Evolutionary conservation across 2,113 vertebrate species (phyloP), one percentile per base, ranked within the genome.

Genomic region (Oceanites oceanicus): DNA sequence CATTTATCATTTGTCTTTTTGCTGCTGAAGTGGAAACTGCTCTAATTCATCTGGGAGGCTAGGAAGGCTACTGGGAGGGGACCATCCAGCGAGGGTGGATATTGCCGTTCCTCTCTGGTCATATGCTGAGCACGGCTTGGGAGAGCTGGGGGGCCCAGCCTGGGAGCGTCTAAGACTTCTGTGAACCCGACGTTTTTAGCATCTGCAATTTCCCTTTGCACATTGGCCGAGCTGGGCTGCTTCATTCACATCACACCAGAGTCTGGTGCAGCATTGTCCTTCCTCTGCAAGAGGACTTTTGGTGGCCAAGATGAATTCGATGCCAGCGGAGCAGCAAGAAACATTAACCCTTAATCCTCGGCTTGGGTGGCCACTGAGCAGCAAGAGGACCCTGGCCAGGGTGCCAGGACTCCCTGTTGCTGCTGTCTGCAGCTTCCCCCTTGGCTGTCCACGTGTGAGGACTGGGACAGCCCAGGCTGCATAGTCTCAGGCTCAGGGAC

Each of bases 301-400:
- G 71, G 50, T 79, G 72, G 40, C 71, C 66, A 73, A 34, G 61
- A 82, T 40, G n/a, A 92, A 66, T 61, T 59, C 77, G 30, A 10
- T 38, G 55, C 40, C 70, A n/a, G 22, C 34, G 66, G 49, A 89
- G 66, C n/a, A 65, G 49, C 75, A 40, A 38, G 80, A 59, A 81
- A 29, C 11, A 7, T 87, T 78, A 73, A 92, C 52, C 65, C 86
- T 56, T 62, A 30, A 50, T 76, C n/a, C 42, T 34, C 4, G 0
- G 29, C 59, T 17, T 4, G 34, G 11, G 50, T 5, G 18, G n/a
- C 5, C 68, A 47, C 47, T 0, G 2, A 26, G 63, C 45, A 42
- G 75, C 32, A 9, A 6, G 49, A 23, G 63, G 72, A 38, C 5
- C 22, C 65, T 29, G 15, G 25, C 1, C 0, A 2, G 40, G 40